phyloP scores from a whole-genome alignment of 2,113 vertebrate species.

The Monopterus albus region DNA sequence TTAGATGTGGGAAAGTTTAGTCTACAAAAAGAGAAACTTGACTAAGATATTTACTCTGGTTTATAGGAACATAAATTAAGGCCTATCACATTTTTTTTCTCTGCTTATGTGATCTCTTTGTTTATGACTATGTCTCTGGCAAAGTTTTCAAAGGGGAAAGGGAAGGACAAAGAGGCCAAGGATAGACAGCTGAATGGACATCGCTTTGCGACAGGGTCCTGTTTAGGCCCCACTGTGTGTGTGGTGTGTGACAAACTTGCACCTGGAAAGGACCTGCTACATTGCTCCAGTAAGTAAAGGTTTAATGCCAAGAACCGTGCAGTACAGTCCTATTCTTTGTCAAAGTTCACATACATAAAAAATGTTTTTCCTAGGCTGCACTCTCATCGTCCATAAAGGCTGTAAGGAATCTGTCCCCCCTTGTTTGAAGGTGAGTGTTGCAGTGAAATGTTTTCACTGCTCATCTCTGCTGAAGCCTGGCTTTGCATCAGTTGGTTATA shows the following conservation, averaged over 20 bases:
- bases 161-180: constrained; percentile 90
- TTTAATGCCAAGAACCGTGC: too few species aligned
- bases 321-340: neutral
- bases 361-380: constrained; percentile 86
- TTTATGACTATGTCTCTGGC: constrained; percentile 56
- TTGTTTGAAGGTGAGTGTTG: constrained; percentile 86
- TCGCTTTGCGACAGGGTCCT: constrained; percentile 85
- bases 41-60: neutral
- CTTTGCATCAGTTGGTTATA: constrained; percentile 5
- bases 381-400: constrained; percentile 85
- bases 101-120: constrained; percentile 2
- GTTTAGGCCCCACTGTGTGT: constrained; percentile 86
- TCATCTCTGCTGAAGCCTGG: neutral
- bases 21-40: constrained; percentile 25
- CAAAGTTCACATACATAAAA: neutral
- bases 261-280: constrained; percentile 89
- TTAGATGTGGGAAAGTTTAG: constrained; percentile 20
- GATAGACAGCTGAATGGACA: constrained; percentile 87
- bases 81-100: neutral
- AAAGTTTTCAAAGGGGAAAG: constrained; percentile 87
- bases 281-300: constrained; percentile 89
- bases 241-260: constrained; percentile 89
- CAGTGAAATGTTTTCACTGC: neutral
- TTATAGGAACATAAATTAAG: neutral
- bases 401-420: constrained; percentile 87